These are phyloP conservation scores for Thumatha senex DNA, from an alignment of 2,888 invertebrate species.

Conservation along the genomic window DNA sequence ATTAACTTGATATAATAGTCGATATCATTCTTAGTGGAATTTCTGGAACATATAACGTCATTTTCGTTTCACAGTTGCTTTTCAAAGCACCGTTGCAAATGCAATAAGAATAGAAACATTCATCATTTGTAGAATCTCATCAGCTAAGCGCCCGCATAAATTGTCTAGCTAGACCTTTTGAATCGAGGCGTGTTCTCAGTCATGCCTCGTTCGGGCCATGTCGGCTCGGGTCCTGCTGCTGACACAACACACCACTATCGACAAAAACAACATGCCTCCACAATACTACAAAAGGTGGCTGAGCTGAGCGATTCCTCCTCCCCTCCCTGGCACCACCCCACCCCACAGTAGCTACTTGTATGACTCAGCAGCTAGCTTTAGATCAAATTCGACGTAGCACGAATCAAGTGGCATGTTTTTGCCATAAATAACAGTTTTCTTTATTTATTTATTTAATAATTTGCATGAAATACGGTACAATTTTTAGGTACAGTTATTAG, in stretches of 20 bases:
- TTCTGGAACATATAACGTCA: background rate
- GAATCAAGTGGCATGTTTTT: slow-evolving; percentile 70
- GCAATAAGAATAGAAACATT: slow-evolving; percentile 33
- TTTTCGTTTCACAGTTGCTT: slow-evolving; percentile 12
- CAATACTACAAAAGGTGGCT: slow-evolving; percentile 76
- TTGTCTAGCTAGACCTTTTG: slow-evolving; percentile 51
- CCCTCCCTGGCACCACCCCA: slow-evolving; percentile 39
- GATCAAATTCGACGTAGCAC: slow-evolving; percentile 75
- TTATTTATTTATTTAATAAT: too few relatives aligned
- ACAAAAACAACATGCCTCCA: slow-evolving; percentile 77
- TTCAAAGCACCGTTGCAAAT: slow-evolving; percentile 21
- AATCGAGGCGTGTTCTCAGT: slow-evolving; percentile 44
- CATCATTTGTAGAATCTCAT: slow-evolving; percentile 41
- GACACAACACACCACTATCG: slow-evolving; percentile 72
- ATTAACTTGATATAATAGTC: too few relatives aligned
- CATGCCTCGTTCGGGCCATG: slow-evolving; percentile 53
- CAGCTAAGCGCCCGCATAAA: slow-evolving; percentile 50
- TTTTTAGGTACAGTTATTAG: too few relatives aligned
- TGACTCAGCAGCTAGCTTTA: slow-evolving; percentile 74
- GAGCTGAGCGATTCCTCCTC: slow-evolving; percentile 62
- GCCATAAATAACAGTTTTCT: slow-evolving; percentile 57
- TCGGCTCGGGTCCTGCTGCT: slow-evolving; percentile 60
- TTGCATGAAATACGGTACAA: too few relatives aligned
- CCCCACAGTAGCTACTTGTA: slow-evolving; percentile 58
- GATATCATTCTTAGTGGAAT: too few relatives aligned